phyloP scores from a whole-genome alignment of 1,140 invertebrate species.

The Paralvinella palmiformis region DNA sequence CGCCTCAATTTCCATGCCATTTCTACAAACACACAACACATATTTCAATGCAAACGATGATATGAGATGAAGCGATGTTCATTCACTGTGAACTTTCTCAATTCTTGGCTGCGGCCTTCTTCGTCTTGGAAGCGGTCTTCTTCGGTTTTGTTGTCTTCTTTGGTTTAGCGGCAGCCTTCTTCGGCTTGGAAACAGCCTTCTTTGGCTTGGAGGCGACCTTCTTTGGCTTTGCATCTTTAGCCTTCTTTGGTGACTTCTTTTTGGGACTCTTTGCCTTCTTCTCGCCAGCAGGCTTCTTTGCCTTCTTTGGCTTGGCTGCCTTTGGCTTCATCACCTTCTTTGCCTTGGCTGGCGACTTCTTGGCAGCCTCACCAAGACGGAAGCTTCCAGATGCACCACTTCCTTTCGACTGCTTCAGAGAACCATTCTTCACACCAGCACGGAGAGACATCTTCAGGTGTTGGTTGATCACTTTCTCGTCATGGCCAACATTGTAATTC shows the following conservation, averaged over 20 bases:
- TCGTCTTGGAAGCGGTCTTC: too few relatives aligned
- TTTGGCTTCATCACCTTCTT: slow-evolving; percentile 29
- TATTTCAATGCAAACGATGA: too few relatives aligned
- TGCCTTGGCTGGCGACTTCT: slow-evolving; percentile 18
- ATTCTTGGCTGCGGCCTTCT: too few relatives aligned
- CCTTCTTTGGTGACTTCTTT: slow-evolving; percentile 3
- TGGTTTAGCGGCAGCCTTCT: slow-evolving; percentile 27
- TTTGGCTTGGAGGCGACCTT: slow-evolving; percentile 26
- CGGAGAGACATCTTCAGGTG: slow-evolving; percentile 38
- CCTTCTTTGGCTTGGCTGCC: slow-evolving; percentile 23
- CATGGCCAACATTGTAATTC: slow-evolving; percentile 44
- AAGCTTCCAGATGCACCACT: slow-evolving; percentile 47
- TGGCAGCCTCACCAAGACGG: slow-evolving; percentile 35
- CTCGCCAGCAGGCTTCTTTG: slow-evolving; percentile 6
- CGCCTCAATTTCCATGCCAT: too few relatives aligned
- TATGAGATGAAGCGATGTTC: too few relatives aligned
- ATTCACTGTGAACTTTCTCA: too few relatives aligned
- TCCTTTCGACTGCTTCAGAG: slow-evolving; percentile 39
- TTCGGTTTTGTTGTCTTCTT: too few relatives aligned
- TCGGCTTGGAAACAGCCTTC: slow-evolving; percentile 27
- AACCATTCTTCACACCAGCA: slow-evolving; percentile 31
- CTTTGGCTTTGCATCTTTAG: neutral
- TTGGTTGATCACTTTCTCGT: slow-evolving; percentile 32
- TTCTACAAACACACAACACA: too few relatives aligned
- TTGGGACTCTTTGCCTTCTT: slow-evolving; percentile 14